These are phyloP conservation scores for Agrilus mali DNA, from an alignment of 2,888 invertebrate genomes.

Conservation along the genomic window DNA sequence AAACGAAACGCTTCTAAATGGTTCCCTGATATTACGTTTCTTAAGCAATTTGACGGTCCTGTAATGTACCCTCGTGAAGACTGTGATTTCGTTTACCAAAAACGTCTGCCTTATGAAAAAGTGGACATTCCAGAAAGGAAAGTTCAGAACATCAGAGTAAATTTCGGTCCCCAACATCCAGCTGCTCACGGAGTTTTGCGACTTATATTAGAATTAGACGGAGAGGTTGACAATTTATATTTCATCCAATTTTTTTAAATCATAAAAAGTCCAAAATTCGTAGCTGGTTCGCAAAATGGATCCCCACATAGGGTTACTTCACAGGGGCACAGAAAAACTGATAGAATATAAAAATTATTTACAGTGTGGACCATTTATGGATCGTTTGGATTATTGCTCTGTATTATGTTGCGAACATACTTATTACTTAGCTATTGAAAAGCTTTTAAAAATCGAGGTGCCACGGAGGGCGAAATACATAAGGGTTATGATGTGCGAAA, in stretches of 20 bases:
- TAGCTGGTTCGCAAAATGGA: constrained; percentile 61
- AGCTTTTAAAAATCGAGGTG: constrained; percentile 62
- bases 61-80: constrained; percentile 41
- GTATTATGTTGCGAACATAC: constrained; percentile 71
- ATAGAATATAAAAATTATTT: constrained; percentile 81
- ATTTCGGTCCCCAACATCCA: constrained; percentile 85
- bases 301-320: constrained; percentile 77
- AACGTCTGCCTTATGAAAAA: constrained; percentile 2
- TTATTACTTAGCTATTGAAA: constrained; percentile 71
- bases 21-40: constrained; percentile 52
- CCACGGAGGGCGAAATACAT: constrained; percentile 46
- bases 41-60: constrained; percentile 41
- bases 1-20: constrained; percentile 32
- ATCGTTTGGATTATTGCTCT: constrained; percentile 78
- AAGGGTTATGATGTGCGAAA: constrained; percentile 57
- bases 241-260: background rate
- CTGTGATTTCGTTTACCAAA: background rate
- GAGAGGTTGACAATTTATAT: constrained; percentile 42
- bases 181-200: constrained; percentile 84
- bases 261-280: constrained; percentile 6
- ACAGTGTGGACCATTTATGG: constrained; percentile 76
- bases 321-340: constrained; percentile 81
- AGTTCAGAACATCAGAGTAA: constrained; percentile 37
- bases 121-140: constrained; percentile 6
- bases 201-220: constrained; percentile 66